A percentile compares a stretch with the other conserved stretches of the same genome.
phyloP scores from a whole-genome alignment of 2,888 invertebrate species.

The Cinara cedri region DNA sequence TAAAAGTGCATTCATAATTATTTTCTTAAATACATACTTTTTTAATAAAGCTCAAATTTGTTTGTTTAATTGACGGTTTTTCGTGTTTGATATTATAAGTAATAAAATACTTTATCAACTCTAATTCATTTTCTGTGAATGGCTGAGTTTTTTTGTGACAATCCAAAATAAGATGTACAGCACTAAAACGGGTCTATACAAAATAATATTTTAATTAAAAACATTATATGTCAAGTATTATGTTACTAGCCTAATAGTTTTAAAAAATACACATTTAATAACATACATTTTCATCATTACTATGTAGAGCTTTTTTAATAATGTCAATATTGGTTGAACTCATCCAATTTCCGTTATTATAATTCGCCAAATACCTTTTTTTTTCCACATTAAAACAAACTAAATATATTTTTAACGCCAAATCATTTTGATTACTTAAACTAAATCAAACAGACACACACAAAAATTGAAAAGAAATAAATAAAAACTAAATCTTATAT shows the following conservation, averaged over 20 bases:
- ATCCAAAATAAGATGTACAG: slow-evolving; percentile 69
- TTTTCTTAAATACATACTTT: slow-evolving; percentile 44
- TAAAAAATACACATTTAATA: background rate
- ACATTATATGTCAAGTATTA: background rate
- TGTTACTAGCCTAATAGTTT: too few relatives aligned
- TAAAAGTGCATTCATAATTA: background rate
- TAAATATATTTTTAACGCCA: slow-evolving; percentile 39
- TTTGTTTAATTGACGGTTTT: slow-evolving; percentile 36
- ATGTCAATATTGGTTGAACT: slow-evolving; percentile 66
- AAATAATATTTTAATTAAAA: background rate
- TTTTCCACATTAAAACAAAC: slow-evolving; percentile 39
- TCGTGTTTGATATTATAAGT: slow-evolving; percentile 69
- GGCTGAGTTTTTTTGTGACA: slow-evolving; percentile 75
- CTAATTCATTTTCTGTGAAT: slow-evolving; percentile 70
- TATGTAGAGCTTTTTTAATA: slow-evolving; percentile 68
- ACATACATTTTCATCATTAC: slow-evolving; percentile 69
- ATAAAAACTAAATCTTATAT: background rate
- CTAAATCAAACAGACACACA: slow-evolving; percentile 11
- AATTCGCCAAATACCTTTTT: slow-evolving; percentile 23
- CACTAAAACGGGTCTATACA: slow-evolving; percentile 43
- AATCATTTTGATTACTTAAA: slow-evolving; percentile 19
- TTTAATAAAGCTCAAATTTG: slow-evolving; percentile 28
- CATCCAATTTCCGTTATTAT: slow-evolving; percentile 65
- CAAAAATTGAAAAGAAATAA: background rate
- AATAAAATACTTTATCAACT: slow-evolving; percentile 70